Conservation (phyloP, 2,888 invertebrate genomes). For the Tetragonisca angustula region DNA sequence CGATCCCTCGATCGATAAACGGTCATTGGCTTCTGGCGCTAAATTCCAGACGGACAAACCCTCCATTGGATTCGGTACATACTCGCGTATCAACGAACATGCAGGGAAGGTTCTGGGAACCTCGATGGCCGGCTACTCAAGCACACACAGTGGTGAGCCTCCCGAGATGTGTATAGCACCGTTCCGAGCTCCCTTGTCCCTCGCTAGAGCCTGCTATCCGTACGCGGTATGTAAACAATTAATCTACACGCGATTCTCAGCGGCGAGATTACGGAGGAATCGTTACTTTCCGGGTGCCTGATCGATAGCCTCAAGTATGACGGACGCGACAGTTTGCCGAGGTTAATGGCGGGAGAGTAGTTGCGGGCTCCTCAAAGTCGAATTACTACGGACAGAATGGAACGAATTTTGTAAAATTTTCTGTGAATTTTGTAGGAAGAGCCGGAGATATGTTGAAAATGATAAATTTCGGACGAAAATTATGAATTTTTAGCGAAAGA, state of each 20-base stretch:
- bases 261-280: background rate
- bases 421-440: too few species aligned
- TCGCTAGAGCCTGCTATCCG: background rate
- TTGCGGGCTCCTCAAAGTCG: background rate
- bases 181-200: background rate
- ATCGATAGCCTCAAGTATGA: background rate
- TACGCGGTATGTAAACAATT: conserved; percentile 33
- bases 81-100: conserved; percentile 11
- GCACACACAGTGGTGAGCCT: conserved; percentile 22
- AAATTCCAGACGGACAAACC: conserved; percentile 57
- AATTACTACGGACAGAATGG: background rate
- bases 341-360: background rate
- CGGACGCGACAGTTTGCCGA: background rate
- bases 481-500: too few species aligned
- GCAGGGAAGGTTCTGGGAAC: conserved; percentile 8
- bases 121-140: conserved; percentile 32
- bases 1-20: conserved; percentile 69
- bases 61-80: conserved; percentile 27
- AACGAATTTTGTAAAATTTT: too few species aligned
- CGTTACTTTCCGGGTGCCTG: background rate
- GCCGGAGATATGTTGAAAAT: too few species aligned
- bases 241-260: background rate
- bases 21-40: conserved; percentile 61
- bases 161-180: conserved; percentile 9
- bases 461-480: too few species aligned